phyloP scores from a whole-genome alignment of 2,888 invertebrate genomes.

The Nomada hirtipes region DNA sequence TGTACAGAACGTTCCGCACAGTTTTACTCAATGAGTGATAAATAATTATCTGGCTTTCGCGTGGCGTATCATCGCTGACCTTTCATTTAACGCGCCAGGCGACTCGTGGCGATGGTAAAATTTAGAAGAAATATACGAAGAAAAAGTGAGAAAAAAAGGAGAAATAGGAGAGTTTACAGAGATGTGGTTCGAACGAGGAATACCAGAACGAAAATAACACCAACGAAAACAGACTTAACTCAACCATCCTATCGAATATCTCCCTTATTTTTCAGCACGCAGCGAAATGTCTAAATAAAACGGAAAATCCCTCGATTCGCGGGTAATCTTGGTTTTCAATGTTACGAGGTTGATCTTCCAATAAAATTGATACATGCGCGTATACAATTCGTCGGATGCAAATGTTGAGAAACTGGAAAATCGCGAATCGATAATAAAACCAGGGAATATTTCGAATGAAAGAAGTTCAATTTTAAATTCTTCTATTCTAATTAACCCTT shows the following conservation, averaged over 20 bases:
- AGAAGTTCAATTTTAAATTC: too few species aligned
- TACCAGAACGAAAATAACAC: conserved; percentile 21
- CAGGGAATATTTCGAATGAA: conserved; percentile 6
- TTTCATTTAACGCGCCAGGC: conserved; percentile 33
- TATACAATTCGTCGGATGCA: not conserved
- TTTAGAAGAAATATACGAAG: not conserved
- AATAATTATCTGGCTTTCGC: conserved; percentile 40
- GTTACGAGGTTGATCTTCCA: not conserved
- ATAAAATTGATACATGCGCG: not conserved
- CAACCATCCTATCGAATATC: conserved; percentile 9
- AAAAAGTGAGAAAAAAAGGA: not conserved
- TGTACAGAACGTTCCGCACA: not conserved
- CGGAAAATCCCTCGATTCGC: not conserved
- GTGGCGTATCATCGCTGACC: conserved; percentile 48
- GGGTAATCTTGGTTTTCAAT: conserved; percentile 9
- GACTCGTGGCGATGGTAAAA: conserved; percentile 6
- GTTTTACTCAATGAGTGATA: conserved; percentile 47
- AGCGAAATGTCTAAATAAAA: not conserved
- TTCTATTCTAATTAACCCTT: too few species aligned
- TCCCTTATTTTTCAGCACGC: conserved; percentile 29
- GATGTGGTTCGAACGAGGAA: conserved; percentile 1
- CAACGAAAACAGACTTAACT: conserved; percentile 20
- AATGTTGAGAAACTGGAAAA: not conserved
- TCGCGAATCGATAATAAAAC: not conserved
- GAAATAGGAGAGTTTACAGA: conserved; percentile 10